Conservation (phyloP, 1,140 invertebrate genomes). For the Brachionus plicatilis region DNA sequence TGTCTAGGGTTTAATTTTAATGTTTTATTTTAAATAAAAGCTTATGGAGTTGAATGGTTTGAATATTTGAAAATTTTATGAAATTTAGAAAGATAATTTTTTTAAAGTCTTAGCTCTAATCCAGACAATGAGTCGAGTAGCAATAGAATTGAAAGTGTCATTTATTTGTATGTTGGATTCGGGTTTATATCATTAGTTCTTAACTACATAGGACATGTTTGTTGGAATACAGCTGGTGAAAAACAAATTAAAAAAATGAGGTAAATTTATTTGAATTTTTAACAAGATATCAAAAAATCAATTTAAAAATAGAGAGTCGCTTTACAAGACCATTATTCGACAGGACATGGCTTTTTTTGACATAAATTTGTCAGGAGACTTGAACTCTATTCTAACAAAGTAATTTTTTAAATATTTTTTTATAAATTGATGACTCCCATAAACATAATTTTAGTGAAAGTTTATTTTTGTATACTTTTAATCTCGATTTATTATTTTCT, state of each 20-base stretch:
- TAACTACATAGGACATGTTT: conserved; percentile 27
- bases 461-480: too few relatives aligned
- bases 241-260: conserved; percentile 34
- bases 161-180: not conserved
- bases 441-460: too few relatives aligned
- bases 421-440: not conserved
- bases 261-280: not conserved
- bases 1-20: not conserved
- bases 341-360: conserved; percentile 41
- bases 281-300: not conserved
- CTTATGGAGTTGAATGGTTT: not conserved
- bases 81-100: not conserved
- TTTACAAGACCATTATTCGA: conserved; percentile 4
- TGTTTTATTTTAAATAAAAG: not conserved
- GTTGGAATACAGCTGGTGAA: conserved; percentile 26
- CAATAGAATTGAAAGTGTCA: conserved; percentile 43
- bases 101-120: conserved; percentile 55
- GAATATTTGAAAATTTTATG: not conserved
- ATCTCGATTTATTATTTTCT: too few relatives aligned
- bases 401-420: not conserved
- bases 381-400: not conserved
- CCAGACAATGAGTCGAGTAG: conserved; percentile 69
- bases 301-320: conserved; percentile 42
- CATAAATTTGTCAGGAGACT: not conserved
- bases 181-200: conserved; percentile 1